Base-by-base conservation (phyloP, 2,797 vertebrate species). In the Syngnathus acus region DNA sequence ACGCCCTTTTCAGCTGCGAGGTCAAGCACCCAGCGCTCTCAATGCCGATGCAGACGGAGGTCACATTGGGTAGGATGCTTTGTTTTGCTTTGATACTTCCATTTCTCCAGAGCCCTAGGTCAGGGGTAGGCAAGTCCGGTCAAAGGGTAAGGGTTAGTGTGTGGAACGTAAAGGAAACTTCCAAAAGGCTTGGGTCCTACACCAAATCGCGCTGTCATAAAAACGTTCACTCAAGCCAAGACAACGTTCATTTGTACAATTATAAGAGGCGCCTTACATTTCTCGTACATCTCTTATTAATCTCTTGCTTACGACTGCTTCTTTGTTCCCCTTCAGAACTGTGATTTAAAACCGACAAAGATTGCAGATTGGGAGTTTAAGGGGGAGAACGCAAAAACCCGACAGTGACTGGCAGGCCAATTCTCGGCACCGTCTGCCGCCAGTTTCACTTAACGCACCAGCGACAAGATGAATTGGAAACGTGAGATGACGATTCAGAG, bases 11-110 rank as follows among this genome's bases (percentile, higher is more conserved):
- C 91, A 97, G 96, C 92, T 99, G 97, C 1, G 97, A 99, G 87
- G 95, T 98, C 84, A 97, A 95, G 85, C 97, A 99, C 83, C 94
- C 96, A 0, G 97, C 97, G 0, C 92, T 99, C 76, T 96, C 96
- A 47, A 98, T 98, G 96, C 94, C 96, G 88, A 99, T 99, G 97
- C 95, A 98, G 90, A 91, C 95, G 0, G 97, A 98, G 89, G 91
- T 98, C 77, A 97, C 93, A 0, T 89, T 98, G 7, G 93, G 97
- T 62, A 37, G 43, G 54, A 57, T 32, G 26, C 17, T 6, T 69
- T 69, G 54, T 37, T 40, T 72, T 71, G 62, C n/a, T 26, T 26
- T 57, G 37, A 6, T 37, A 17, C 50, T 53, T 23, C 11, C n/a
- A 23, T 62, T 23, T 60, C 5, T 6, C 13, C 9, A 4, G 21